These are phyloP conservation scores for Ametastegia equiseti DNA, from an alignment of 2,888 invertebrate species.

Conservation along the genomic window DNA sequence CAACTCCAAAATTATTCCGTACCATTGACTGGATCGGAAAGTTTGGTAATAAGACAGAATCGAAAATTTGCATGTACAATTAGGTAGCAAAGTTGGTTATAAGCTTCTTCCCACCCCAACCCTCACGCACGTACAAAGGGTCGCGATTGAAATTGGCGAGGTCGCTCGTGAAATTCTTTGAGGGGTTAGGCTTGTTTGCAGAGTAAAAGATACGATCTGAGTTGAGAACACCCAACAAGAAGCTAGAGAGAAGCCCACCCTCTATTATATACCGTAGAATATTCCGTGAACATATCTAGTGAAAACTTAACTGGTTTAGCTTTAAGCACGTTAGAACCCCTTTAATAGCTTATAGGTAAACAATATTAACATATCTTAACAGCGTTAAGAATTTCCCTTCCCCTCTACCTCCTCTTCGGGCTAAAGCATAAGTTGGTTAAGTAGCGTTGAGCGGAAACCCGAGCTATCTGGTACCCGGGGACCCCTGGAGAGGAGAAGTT, in stretches of 20 bases:
- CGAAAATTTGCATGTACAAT: constrained; percentile 20
- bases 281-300: constrained; percentile 69
- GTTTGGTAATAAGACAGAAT: constrained; percentile 19
- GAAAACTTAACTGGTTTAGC: constrained; percentile 76
- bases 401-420: constrained; percentile 32
- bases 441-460: constrained; percentile 70
- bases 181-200: constrained; percentile 15
- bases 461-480: constrained; percentile 41
- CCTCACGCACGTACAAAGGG: constrained; percentile 6
- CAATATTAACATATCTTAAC: constrained; percentile 77
- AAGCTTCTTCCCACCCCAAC: constrained; percentile 3
- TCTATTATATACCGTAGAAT: constrained; percentile 65
- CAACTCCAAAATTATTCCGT: background rate
- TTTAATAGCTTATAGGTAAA: constrained; percentile 76
- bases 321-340: constrained; percentile 75
- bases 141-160: constrained; percentile 32
- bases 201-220: constrained; percentile 44
- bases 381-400: constrained; percentile 74
- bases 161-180: constrained; percentile 38
- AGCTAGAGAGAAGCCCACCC: constrained; percentile 39
- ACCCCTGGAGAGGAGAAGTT: constrained; percentile 45
- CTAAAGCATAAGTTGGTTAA: constrained; percentile 73
- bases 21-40: background rate
- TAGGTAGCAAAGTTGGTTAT: background rate
- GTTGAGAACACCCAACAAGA: constrained; percentile 46